phyloP scores from a whole-genome alignment of 2,113 vertebrate genomes.

The Corapipo altera region DNA sequence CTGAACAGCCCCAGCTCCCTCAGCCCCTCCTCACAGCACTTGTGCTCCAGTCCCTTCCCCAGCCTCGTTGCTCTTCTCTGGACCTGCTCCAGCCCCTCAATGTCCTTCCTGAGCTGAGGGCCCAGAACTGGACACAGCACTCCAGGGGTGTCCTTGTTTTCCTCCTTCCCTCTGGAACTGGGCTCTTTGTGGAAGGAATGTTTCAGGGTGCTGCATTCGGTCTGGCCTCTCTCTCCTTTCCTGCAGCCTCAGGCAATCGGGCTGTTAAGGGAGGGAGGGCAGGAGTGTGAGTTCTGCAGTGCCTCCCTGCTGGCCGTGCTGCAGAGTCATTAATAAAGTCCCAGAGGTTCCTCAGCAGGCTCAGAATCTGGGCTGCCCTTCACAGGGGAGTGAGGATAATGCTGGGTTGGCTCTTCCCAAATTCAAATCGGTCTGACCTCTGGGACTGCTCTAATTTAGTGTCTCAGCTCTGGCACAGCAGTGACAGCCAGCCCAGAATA shows the following conservation, averaged over 20 bases:
- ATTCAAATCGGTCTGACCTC: not conserved
- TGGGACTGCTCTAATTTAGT: not conserved
- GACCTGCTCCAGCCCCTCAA: too few relatives aligned
- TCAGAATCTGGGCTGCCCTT: conserved; percentile 3
- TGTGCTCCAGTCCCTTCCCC: too few relatives aligned
- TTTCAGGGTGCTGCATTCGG: not conserved
- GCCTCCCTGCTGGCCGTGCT: not conserved
- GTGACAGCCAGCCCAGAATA: not conserved
- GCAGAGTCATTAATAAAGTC: not conserved
- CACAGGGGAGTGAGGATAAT: not conserved
- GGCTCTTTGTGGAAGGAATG: not conserved
- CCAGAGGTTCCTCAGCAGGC: not conserved
- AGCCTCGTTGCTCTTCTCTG: too few relatives aligned
- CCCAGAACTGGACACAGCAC: too few relatives aligned
- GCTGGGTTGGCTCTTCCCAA: not conserved
- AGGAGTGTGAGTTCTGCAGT: not conserved
- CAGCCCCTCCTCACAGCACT: too few relatives aligned
- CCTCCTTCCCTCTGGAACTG: not conserved
- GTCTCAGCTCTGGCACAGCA: not conserved
- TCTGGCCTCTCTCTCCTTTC: not conserved
- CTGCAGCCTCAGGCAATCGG: not conserved
- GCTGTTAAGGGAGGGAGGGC: not conserved
- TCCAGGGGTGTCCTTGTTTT: not conserved
- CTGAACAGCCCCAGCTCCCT: too few relatives aligned
- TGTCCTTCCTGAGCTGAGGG: too few relatives aligned